Conservation (phyloP, 2,797 vertebrate species). For the Meriones psammophilus region DNA sequence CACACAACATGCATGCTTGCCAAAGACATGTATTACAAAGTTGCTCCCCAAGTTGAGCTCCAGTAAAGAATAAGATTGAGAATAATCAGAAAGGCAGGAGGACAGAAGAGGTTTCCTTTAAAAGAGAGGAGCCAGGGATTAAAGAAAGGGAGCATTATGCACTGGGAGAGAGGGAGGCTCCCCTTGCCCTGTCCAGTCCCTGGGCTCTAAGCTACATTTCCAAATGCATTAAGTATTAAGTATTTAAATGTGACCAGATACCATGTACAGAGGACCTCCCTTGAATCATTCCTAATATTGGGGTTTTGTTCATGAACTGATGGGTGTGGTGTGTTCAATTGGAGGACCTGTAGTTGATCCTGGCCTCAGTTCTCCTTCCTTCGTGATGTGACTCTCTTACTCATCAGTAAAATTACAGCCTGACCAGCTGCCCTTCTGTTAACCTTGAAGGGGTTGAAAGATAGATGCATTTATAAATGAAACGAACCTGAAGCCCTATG, state of each 20-base stretch:
- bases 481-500: neutral
- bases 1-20: neutral
- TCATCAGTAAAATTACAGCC: neutral
- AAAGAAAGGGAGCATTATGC: neutral
- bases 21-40: neutral
- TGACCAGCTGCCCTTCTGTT: neutral
- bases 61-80: neutral
- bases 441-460: neutral
- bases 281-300: neutral
- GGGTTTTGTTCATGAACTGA: neutral
- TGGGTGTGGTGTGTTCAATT: neutral
- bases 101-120: neutral
- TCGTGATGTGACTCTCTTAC: neutral
- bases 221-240: neutral
- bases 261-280: neutral
- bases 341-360: neutral
- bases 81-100: neutral
- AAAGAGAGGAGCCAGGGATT: neutral
- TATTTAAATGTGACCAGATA: neutral
- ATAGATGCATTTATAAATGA: constrained; percentile 4
- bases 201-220: neutral
- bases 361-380: neutral
- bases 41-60: neutral
- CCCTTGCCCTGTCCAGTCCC: too few relatives aligned
- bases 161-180: neutral